Conservation (phyloP, 2,888 invertebrate genomes). For the Alcis repandata region DNA sequence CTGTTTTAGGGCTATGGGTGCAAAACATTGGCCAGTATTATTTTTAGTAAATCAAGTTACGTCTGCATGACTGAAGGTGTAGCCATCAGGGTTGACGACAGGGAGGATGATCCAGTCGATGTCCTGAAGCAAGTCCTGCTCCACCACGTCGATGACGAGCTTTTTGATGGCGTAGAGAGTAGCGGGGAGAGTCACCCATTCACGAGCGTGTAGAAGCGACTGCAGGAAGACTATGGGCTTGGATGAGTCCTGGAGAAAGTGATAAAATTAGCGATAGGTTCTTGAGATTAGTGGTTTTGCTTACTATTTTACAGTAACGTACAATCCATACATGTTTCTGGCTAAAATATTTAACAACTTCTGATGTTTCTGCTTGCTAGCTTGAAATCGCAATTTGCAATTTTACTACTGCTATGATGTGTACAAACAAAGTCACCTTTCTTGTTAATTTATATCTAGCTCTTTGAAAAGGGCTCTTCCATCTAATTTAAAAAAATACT, state of each 20-base stretch:
- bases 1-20: too few species aligned
- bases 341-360: too few species aligned
- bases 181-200: constrained; percentile 89
- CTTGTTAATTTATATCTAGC: too few species aligned
- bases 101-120: constrained; percentile 89
- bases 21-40: neutral
- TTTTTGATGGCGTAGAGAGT: constrained; percentile 88
- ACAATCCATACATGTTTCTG: too few species aligned
- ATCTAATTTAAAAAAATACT: neutral
- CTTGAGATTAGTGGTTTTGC: too few species aligned
- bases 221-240: constrained; percentile 86
- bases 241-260: constrained; percentile 52
- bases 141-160: constrained; percentile 84
- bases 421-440: too few species aligned
- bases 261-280: too few species aligned
- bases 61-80: constrained; percentile 82
- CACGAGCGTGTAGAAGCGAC: constrained; percentile 88
- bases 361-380: too few species aligned
- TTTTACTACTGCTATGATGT: too few species aligned
- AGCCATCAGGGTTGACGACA: constrained; percentile 90
- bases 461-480: too few species aligned
- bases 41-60: constrained; percentile 52
- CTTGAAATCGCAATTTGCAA: too few species aligned
- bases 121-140: constrained; percentile 78
- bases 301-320: too few species aligned